Percentiles rank a stretch among this genome's conserved stretches.
Conservation (phyloP, 2,888 invertebrate genomes). For the Seira ritae region DNA sequence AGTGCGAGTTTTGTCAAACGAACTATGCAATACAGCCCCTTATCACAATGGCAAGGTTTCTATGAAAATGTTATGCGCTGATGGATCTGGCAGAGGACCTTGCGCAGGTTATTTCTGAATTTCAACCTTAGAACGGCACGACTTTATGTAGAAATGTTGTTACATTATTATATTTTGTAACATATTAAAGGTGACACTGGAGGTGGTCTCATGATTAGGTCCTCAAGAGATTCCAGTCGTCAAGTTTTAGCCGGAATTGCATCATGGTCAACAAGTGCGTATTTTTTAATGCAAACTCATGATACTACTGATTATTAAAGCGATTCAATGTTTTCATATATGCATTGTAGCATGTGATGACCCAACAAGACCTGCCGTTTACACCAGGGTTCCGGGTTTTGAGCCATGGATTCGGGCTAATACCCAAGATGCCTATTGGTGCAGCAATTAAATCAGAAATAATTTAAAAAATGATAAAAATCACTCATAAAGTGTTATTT, state of each 20-base stretch:
- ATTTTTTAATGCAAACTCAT: no score
- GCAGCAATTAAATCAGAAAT: no score
- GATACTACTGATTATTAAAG: no score
- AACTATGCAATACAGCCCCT: constrained; percentile 55
- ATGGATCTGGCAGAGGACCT: constrained; percentile 47
- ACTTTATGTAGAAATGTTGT: no score
- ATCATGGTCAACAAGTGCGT: constrained; percentile 60
- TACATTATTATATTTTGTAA: no score
- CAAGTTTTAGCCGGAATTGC: constrained; percentile 49
- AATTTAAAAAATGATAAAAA: no score
- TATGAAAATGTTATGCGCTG: constrained; percentile 69
- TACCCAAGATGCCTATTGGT: constrained; percentile 62
- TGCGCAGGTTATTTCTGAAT: no score
- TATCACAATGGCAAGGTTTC: constrained; percentile 63
- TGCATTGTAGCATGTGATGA: constrained; percentile 60
- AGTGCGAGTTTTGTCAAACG: constrained; percentile 67
- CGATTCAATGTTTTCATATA: no score
- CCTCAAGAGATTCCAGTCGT: constrained; percentile 10
- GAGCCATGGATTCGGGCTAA: constrained; percentile 63
- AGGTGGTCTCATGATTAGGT: constrained; percentile 43
- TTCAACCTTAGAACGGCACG: no score
- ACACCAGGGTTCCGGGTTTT: constrained; percentile 67
- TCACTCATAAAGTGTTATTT: no score
- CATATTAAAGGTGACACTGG: constrained; percentile 57
- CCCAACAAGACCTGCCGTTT: constrained; percentile 65